phyloP scores from a whole-genome alignment of 2,113 vertebrate genomes.

The Triplophysa dalaica region DNA sequence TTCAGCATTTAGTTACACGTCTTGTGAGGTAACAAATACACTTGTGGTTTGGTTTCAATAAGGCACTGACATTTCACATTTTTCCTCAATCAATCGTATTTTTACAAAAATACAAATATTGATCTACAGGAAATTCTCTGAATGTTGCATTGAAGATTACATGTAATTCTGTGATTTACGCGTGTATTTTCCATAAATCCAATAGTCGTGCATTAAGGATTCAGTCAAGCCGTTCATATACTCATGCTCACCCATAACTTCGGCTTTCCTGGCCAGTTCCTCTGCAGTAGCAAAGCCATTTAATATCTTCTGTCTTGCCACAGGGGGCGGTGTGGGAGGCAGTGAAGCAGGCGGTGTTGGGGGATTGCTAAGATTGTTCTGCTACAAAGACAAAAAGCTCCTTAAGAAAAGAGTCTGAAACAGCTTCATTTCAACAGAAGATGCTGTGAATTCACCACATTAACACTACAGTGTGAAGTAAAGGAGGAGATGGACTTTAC shows the following conservation, averaged over 20 bases:
- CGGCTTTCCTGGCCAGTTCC: constrained; percentile 87
- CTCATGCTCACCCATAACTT: constrained; percentile 78
- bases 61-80: too few relatives aligned
- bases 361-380: constrained; percentile 97
- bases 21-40: too few relatives aligned
- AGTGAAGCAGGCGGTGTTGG: constrained; percentile 96
- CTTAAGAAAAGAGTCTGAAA: neutral
- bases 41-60: too few relatives aligned
- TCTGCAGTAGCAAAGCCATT: constrained; percentile 93
- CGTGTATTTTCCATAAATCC: neutral
- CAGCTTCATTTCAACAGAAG: neutral
- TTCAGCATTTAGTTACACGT: too few relatives aligned
- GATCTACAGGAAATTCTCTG: too few relatives aligned
- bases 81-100: too few relatives aligned
- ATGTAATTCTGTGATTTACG: too few relatives aligned
- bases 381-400: constrained; percentile 67
- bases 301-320: constrained; percentile 87
- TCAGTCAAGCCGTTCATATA: constrained; percentile 63
- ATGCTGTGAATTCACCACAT: too few relatives aligned
- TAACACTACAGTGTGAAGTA: neutral
- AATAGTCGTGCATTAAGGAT: neutral
- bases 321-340: constrained; percentile 92
- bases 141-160: too few relatives aligned
- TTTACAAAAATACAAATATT: too few relatives aligned
- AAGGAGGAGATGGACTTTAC: constrained; percentile 43